Evolutionary conservation across 1,140 invertebrate species (phyloP), one percentile per base, ranked within the genome.

Genomic region (Drosophila setifemur): DNA sequence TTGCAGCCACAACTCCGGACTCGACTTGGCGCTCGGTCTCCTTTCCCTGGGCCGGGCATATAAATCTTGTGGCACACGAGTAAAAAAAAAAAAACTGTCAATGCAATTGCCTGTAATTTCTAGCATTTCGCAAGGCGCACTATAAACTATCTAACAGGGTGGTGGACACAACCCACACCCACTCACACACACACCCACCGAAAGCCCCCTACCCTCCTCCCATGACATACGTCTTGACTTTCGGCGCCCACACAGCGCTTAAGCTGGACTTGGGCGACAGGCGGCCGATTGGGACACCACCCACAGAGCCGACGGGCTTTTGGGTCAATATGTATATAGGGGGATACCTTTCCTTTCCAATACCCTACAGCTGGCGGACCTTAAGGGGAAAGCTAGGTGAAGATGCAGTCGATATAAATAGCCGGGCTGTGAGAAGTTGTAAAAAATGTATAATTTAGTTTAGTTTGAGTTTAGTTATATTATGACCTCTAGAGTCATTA

Each of bases 81-180:
- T 7, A 45, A 28, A 43, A 35, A 31, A 33, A 16, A 11, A 26
- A 29, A 63, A 73, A 69, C 75, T 75, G 81, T 86, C 79, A 85
- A 64, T 45, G 39, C 40, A 33, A 23, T 37, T 35, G 58, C 49
- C 29, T 44, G 71, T 75, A 69, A 72, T 85, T 79, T 75, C 81
- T 72, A 79, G 33, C 53, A 61, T 83, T 83, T 78, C 78, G 79
- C 68, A 83, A 85, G 58, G 55, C 50, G 23, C 57, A 43, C 42
- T 57, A n/a, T n/a, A 68, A 64, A 66, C 58, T 49, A 54, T 61
- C 37, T 29, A 42, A 50, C 73, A 37, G 57, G 49, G 31, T 21
- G 53, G 42, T 64, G 50, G 44, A 45, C 28, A 57, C n/a, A n/a
- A n/a, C 3, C 45, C 16, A 21, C 23, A 63, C 44, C 14, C 19